Percentiles rank a stretch among this genome's conserved stretches.
These are phyloP conservation scores for Eucidaris tribuloides DNA, from an alignment of 35 echinoderm and acorn worm genomes.

Conservation along the genomic window DNA sequence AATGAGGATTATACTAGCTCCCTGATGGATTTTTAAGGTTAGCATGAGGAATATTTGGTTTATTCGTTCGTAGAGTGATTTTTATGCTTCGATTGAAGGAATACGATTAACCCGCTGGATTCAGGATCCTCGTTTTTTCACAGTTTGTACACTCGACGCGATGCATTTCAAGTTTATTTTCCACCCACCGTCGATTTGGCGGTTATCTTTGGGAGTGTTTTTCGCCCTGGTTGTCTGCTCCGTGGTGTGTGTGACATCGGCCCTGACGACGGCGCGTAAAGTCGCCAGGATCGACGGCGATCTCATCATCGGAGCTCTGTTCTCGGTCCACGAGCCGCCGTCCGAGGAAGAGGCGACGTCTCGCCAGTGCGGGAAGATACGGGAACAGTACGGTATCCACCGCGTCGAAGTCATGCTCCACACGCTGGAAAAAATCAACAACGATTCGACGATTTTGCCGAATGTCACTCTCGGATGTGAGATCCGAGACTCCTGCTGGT, in stretches of 20 bases:
- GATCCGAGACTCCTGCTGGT: slow-evolving; percentile 98
- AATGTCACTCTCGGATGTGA: slow-evolving; percentile 74
- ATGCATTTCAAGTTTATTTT: too few relatives aligned
- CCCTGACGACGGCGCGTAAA: slow-evolving; percentile 23
- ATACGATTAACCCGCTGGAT: too few relatives aligned
- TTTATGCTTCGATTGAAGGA: too few relatives aligned
- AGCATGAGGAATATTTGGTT: too few relatives aligned
- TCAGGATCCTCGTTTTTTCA: too few relatives aligned
- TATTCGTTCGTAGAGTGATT: too few relatives aligned
- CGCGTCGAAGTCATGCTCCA: slow-evolving; percentile 94
- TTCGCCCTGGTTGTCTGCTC: not conserved
- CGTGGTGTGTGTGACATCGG: not conserved
- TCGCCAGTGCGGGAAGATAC: slow-evolving; percentile 74
- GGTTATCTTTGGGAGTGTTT: too few relatives aligned
- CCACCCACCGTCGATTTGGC: too few relatives aligned
- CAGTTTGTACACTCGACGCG: too few relatives aligned
- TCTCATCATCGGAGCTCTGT: slow-evolving; percentile 84
- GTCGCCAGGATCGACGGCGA: slow-evolving; percentile 88
- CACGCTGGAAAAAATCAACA: slow-evolving; percentile 82
- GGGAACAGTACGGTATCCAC: slow-evolving; percentile 96
- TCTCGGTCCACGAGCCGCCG: slow-evolving; percentile 85
- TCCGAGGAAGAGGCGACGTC: slow-evolving; percentile 43
- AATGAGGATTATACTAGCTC: too few relatives aligned
- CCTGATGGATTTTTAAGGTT: too few relatives aligned
- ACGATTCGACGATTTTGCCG: slow-evolving; percentile 43